phyloP scores from a whole-genome alignment of 2,888 invertebrate species.

The Ormyrus nitidulus region DNA sequence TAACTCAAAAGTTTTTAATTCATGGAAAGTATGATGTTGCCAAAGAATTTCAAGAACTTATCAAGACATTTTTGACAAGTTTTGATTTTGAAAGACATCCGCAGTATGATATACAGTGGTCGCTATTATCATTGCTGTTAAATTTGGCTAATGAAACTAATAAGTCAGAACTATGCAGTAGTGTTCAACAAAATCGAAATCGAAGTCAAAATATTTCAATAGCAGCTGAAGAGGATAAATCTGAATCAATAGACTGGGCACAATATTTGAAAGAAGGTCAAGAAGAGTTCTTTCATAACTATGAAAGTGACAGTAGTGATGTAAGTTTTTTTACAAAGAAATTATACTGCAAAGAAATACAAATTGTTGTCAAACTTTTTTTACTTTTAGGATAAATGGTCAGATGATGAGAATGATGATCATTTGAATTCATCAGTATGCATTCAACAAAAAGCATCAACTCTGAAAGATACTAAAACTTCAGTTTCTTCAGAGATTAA shows the following conservation, averaged over 20 bases:
- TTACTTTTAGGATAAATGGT: slow-evolving; percentile 66
- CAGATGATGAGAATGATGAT: slow-evolving; percentile 65
- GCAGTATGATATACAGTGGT: slow-evolving; percentile 77
- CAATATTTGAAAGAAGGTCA: slow-evolving; percentile 76
- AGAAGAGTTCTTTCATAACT: slow-evolving; percentile 70
- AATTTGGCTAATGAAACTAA: slow-evolving; percentile 72
- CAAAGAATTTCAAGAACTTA: slow-evolving; percentile 72
- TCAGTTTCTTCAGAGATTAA: too few relatives aligned
- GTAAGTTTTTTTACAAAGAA: slow-evolving; percentile 41
- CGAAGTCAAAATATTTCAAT: slow-evolving; percentile 59
- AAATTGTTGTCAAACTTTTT: too few relatives aligned
- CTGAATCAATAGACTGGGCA: slow-evolving; percentile 76
- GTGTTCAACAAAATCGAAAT: slow-evolving; percentile 61
- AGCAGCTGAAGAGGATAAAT: slow-evolving; percentile 65
- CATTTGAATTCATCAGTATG: slow-evolving; percentile 38
- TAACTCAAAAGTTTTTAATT: slow-evolving; percentile 75
- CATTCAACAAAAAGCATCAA: slow-evolving; percentile 15
- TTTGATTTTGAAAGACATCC: slow-evolving; percentile 72
- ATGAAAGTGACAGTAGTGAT: slow-evolving; percentile 69
- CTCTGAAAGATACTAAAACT: slow-evolving; percentile 61
- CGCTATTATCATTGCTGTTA: slow-evolving; percentile 75
- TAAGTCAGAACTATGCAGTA: slow-evolving; percentile 64
- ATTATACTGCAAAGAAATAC: background rate
- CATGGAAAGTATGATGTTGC: slow-evolving; percentile 76
- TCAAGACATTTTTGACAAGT: slow-evolving; percentile 67